Percentiles rank a stretch among this genome's conserved stretches.
These are phyloP conservation scores for Hyperoodon ampullatus DNA, from an alignment of 2,113 vertebrate genomes.

Conservation along the genomic window DNA sequence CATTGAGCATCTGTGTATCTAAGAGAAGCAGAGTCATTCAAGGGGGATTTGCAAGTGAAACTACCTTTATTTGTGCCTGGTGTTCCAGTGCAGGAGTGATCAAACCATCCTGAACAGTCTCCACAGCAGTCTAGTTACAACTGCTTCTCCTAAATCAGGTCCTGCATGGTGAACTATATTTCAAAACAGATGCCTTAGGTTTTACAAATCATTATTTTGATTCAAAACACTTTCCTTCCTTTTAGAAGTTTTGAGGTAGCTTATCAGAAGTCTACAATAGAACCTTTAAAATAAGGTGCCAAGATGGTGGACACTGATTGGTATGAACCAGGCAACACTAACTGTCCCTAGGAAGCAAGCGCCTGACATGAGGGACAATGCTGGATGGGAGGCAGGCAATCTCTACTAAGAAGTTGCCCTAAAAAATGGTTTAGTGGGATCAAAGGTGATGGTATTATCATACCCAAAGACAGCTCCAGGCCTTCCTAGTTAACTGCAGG, in stretches of 20 bases:
- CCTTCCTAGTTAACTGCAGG: background rate
- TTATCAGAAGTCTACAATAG: background rate
- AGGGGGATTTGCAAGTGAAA: background rate
- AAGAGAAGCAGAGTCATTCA: constrained; percentile 8
- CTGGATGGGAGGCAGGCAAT: background rate
- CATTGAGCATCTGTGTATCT: background rate
- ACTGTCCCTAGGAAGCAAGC: background rate
- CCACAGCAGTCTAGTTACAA: background rate
- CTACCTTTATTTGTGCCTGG: background rate
- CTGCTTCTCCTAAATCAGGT: background rate
- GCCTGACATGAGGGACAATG: background rate
- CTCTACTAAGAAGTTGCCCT: background rate
- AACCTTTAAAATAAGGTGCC: background rate
- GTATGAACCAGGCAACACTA: background rate
- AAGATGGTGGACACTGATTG: background rate
- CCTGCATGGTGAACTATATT: background rate
- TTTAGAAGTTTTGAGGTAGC: constrained; percentile 22
- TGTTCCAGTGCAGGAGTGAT: background rate
- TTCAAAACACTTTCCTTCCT: background rate
- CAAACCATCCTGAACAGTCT: background rate
- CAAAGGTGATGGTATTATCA: background rate
- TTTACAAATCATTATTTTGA: background rate
- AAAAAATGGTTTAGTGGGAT: background rate
- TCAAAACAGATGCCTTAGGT: background rate
- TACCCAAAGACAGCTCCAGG: background rate